A percentile compares a stretch with the other conserved stretches of the same genome.
Conservation (phyloP, 2,797 vertebrate genomes). For the Onychomys arenicola region DNA sequence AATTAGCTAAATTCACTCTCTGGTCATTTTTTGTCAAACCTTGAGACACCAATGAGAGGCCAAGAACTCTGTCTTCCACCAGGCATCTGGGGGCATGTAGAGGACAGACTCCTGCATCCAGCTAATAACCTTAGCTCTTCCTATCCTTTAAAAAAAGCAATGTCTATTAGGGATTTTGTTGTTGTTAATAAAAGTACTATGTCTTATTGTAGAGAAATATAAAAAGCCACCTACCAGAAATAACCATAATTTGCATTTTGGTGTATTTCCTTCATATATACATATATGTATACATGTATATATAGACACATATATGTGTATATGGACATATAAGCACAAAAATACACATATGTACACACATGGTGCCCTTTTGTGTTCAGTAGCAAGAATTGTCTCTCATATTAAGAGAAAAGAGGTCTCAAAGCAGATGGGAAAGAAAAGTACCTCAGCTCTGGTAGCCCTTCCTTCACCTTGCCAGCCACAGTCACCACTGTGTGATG, state of each 20-base stretch:
- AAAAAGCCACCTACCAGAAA: slow-evolving; percentile 70
- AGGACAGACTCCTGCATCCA: background rate
- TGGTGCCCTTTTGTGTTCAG: slow-evolving; percentile 29
- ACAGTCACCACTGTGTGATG: background rate
- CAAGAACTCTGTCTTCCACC: background rate
- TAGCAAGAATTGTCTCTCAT: slow-evolving; percentile 42
- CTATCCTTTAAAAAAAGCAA: slow-evolving; percentile 63
- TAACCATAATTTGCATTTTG: slow-evolving; percentile 63
- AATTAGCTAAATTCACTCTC: background rate
- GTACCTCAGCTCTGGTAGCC: background rate
- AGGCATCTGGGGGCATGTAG: background rate
- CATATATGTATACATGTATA: slow-evolving; percentile 41
- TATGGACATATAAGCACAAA: slow-evolving; percentile 54
- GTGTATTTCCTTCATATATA: slow-evolving; percentile 74
- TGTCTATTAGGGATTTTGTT: background rate
- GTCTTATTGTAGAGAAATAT: slow-evolving; percentile 46
- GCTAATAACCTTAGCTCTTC: background rate
- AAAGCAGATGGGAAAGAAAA: slow-evolving; percentile 13
- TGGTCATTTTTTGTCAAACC: background rate
- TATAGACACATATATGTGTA: background rate
- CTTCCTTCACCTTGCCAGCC: background rate
- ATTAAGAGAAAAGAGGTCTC: slow-evolving; percentile 1
- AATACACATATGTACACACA: slow-evolving; percentile 41
- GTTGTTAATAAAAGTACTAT: slow-evolving; percentile 28
- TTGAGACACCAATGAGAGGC: background rate